These are phyloP conservation scores for Octopus sinensis DNA, from an alignment of 1,140 invertebrate species.

Conservation along the genomic window DNA sequence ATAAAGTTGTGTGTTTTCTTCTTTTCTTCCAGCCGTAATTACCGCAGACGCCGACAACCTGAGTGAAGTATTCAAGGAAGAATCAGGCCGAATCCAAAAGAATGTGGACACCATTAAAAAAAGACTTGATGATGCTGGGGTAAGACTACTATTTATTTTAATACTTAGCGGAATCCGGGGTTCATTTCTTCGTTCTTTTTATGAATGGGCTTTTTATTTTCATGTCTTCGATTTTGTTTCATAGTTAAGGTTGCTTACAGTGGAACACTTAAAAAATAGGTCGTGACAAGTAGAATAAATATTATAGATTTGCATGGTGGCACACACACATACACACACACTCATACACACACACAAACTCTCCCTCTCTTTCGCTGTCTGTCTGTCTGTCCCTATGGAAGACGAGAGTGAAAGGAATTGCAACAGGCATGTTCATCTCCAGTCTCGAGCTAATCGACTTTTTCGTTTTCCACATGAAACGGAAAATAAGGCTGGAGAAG, in stretches of 20 bases:
- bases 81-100: background rate
- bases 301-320: too few species aligned
- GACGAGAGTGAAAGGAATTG: too few species aligned
- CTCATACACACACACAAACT: too few species aligned
- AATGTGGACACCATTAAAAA: background rate
- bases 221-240: background rate
- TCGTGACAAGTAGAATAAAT: too few species aligned
- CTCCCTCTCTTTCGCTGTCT: too few species aligned
- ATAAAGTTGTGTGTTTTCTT: background rate
- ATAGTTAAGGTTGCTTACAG: background rate
- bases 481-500: too few species aligned
- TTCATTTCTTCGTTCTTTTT: background rate
- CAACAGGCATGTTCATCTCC: too few species aligned
- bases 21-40: background rate
- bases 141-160: background rate
- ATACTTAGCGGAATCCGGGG: background rate
- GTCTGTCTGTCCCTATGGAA: too few species aligned
- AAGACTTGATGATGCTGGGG: background rate
- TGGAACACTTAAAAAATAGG: background rate
- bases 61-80: slow-evolving; percentile 6
- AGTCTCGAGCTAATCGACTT: too few species aligned
- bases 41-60: background rate
- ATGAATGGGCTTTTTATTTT: background rate
- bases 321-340: too few species aligned
- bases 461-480: too few species aligned